Base-by-base conservation (phyloP, 2,797 vertebrate genomes). In the Protonibea diacanthus region DNA sequence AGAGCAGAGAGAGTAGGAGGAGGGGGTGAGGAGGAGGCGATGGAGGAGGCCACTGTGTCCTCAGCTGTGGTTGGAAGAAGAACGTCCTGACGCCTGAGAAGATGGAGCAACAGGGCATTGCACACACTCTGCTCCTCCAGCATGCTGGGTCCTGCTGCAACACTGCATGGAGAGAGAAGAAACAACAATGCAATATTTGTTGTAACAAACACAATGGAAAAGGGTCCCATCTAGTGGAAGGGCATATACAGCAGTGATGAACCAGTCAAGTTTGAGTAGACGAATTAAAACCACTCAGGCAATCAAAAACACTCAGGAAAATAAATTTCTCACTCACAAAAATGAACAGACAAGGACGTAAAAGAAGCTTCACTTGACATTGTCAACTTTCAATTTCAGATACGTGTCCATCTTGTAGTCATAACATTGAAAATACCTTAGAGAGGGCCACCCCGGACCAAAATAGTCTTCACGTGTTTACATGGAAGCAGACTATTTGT, bases 61-160 rank as follows among this genome's bases (percentile, higher is more conserved):
- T 78, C 4, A 0, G 21, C 27, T 57, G 48, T 42, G 33, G 15
- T 2, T 27, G 83, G 78, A 67, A 88, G 61, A 20, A 92, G 78
- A 73, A 64, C 57, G 7, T 27, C 47, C 20, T 85, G 88, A 68
- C 89, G 79, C 64, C 83, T 90, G 49, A 96, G 91, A 44, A 96
- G 87, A 82, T 93, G 92, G 21, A 96, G 86, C 77, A 96, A 80
- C 53, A 96, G 74, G 29, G 40, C 57, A 6, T 96, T 96, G 48
- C 90, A 95, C 79, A 94, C 70, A 29, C 38, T 93, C 91, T 96
- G 95, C 1, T 96, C 95, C 72, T 95, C 92, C 52, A 92, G 88
- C 88, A 95, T 93, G 69, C 63, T 86, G 76, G 92, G 90, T 69
- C 94, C 93, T 29, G 58, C 64, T 63, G 90, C 82, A 66, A 94